Conservation (phyloP, 2,888 invertebrate genomes). For the Plebejus argus region DNA sequence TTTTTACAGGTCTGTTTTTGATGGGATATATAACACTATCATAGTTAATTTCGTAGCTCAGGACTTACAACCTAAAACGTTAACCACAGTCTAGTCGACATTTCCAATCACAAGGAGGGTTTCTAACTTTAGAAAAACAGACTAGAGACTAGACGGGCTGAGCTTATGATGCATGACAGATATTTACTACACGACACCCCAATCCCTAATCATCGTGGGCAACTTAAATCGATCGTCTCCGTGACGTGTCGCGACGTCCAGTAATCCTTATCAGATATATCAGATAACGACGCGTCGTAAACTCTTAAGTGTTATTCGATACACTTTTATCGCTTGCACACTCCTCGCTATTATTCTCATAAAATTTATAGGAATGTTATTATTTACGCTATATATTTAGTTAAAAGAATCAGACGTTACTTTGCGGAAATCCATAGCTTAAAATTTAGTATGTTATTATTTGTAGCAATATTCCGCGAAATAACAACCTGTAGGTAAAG, state of each 20-base stretch:
- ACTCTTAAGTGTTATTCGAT: constrained; percentile 24
- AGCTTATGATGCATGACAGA: background rate
- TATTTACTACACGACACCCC: background rate
- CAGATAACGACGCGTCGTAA: constrained; percentile 14
- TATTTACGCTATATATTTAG: background rate
- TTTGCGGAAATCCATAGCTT: too few relatives aligned
- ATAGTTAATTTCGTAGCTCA: too few relatives aligned
- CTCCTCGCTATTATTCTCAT: background rate
- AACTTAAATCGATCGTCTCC: background rate
- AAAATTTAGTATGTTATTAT: too few relatives aligned
- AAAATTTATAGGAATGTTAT: background rate
- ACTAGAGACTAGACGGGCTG: background rate
- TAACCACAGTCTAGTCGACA: too few relatives aligned
- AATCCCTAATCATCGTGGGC: background rate
- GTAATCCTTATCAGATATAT: constrained; percentile 16
- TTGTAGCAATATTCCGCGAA: too few relatives aligned
- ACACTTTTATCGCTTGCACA: constrained; percentile 6
- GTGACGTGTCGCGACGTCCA: background rate
- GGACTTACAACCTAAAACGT: too few relatives aligned
- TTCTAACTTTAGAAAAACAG: too few relatives aligned
- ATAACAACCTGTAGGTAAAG: too few relatives aligned
- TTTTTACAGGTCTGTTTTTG: too few relatives aligned
- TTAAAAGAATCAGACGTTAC: too few relatives aligned
- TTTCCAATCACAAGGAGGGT: too few relatives aligned
- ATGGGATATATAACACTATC: too few relatives aligned